Conservation (phyloP, 1,140 invertebrate species). For the Cotesia vestalis region DNA sequence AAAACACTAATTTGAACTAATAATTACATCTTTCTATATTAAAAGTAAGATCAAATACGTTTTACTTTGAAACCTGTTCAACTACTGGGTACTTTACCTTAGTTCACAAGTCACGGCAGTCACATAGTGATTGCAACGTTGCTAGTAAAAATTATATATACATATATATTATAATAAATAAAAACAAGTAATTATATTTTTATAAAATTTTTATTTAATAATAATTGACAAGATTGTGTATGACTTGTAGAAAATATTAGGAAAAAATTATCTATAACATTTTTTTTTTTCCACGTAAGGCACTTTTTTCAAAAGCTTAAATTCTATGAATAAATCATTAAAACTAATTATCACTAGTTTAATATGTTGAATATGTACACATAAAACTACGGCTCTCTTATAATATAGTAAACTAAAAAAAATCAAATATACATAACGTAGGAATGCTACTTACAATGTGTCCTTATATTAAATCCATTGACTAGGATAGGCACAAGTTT, state of each 20-base stretch:
- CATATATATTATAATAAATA: too few species aligned
- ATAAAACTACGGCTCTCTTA: neutral
- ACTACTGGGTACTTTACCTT: too few species aligned
- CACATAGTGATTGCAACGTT: too few species aligned
- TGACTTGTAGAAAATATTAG: constrained; percentile 2
- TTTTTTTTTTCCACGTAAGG: neutral
- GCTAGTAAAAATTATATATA: too few species aligned
- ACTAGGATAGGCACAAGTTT: constrained; percentile 9
- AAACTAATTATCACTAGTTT: neutral
- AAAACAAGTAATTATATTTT: too few species aligned
- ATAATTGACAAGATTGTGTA: constrained; percentile 7
- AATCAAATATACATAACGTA: neutral
- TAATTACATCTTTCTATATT: too few species aligned
- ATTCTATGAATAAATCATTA: neutral
- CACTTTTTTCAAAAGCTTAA: neutral
- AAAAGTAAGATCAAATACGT: too few species aligned
- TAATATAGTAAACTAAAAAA: too few species aligned
- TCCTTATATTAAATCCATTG: neutral
- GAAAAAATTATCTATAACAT: neutral
- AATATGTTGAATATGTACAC: neutral
- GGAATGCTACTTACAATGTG: constrained; percentile 7
- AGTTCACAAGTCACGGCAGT: too few species aligned
- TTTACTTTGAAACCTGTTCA: too few species aligned
- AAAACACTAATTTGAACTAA: too few species aligned
- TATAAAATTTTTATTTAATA: constrained; percentile 2